A percentile compares a stretch with the other conserved stretches of the same genome.
Conservation (phyloP, 2,113 vertebrate genomes). For the Tringa solitaria region DNA sequence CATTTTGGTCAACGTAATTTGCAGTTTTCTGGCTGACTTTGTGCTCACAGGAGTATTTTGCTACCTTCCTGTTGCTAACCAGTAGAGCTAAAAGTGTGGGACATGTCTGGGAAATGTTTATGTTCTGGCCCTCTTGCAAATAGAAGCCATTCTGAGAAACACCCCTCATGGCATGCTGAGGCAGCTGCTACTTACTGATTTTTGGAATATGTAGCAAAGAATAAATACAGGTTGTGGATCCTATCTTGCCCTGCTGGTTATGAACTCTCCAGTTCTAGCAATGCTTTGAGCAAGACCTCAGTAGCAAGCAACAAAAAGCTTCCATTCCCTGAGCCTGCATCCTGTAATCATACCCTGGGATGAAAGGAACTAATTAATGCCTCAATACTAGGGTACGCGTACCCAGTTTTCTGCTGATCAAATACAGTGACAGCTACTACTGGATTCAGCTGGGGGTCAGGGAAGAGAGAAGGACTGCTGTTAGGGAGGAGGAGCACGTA, state of each 20-base stretch:
- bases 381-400: neutral
- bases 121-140: neutral
- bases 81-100: slow-evolving; percentile 33
- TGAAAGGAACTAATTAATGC: neutral
- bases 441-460: neutral
- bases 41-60: neutral
- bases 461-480: neutral
- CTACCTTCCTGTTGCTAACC: neutral
- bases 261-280: neutral
- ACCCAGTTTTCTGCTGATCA: neutral
- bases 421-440: neutral
- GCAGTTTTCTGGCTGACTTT: neutral
- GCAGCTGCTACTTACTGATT: neutral
- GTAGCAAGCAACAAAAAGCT: neutral
- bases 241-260: neutral
- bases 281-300: neutral
- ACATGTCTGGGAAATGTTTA: slow-evolving; percentile 25
- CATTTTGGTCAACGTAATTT: slow-evolving; percentile 11
- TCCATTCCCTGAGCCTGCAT: neutral
- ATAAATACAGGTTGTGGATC: neutral
- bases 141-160: neutral
- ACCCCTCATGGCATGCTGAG: neutral
- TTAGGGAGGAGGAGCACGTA: neutral
- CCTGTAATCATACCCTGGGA: neutral
- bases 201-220: neutral